Base-by-base conservation (phyloP, 2,113 vertebrate species). In the Aplodontia rufa region DNA sequence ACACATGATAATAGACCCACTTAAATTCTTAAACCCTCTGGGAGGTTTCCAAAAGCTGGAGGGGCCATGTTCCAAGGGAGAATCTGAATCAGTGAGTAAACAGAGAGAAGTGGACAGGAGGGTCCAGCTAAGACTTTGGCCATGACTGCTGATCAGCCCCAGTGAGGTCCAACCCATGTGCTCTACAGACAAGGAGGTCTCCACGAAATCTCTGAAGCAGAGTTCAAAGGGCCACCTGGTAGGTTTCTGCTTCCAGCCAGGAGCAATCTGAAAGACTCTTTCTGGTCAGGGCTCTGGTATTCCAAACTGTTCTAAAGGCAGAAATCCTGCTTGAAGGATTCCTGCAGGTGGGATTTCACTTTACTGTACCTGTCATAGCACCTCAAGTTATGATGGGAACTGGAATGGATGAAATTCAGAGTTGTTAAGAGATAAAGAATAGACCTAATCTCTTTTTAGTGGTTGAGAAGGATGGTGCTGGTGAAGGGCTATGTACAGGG, bases 101-200 rank as follows among this genome's bases (percentile, higher is more conserved):
- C n/a, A 30, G 30, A 37, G 13, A 60, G 35, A 80, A 47, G 30
- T 0, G 2, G 3, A 9, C 4, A 19, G 1, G 47, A 80, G 22
- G 10, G 53, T 17, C 37, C 64, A 22, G 49, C 47, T 47, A n/a
- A 20, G 45, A 47, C 22, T 24, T 51, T 24, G 45, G 3, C 1
- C 5, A 28, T 1, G 1, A 6, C 20, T 60, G 69, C 17, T 64
- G 69, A 53, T 28, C 68, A 13, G 24, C 45, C 3, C 17, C 19
- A 2, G 0, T 0, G 5, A 1, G 13, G 26, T 55, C 66, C 2
- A 42, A 3, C 58, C 35, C 22, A 60, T 12, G 40, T 5, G 28
- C 24, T 11, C 75, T 47, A 37, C n/a, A 40, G 20, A 12, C 3
- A 64, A 1, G 13, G 40, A 72, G 24, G 35, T 45, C 66, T 28